These are phyloP conservation scores for Eumacrocentrus americanus DNA, from an alignment of 2,888 invertebrate genomes.

Conservation along the genomic window DNA sequence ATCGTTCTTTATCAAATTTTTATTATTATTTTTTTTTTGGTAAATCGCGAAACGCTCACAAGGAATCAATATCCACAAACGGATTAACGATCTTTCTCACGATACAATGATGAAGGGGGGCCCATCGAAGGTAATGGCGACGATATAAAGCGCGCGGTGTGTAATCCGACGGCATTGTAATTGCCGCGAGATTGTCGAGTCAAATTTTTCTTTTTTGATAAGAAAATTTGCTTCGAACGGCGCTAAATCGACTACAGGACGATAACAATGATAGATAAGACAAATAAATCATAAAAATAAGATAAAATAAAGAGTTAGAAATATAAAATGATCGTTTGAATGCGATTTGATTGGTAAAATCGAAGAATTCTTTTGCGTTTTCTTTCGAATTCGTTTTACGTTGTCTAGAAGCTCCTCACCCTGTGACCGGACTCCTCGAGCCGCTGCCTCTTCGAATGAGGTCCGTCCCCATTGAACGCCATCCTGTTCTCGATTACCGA, in stretches of 20 bases:
- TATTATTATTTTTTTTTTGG: background rate
- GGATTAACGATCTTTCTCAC: background rate
- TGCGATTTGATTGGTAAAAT: too few species aligned
- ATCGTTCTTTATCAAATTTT: too few species aligned
- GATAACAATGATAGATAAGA: background rate
- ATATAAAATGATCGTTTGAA: too few species aligned
- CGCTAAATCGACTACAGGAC: background rate
- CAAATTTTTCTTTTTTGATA: background rate
- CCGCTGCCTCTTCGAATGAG: conserved; percentile 62
- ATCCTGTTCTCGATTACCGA: conserved; percentile 44
- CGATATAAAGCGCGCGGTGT: conserved; percentile 14
- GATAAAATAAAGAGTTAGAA: too few species aligned
- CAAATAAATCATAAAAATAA: too few species aligned
- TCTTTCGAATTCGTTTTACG: too few species aligned
- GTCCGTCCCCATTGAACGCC: conserved; percentile 64
- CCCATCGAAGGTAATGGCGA: conserved; percentile 2
- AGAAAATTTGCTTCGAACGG: background rate
- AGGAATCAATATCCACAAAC: background rate
- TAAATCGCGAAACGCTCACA: background rate
- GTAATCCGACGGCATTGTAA: background rate
- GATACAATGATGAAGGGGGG: background rate
- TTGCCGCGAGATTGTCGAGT: background rate
- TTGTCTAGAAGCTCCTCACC: conserved; percentile 45
- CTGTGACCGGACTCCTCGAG: conserved; percentile 60
- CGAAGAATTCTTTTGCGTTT: too few species aligned